Base-by-base conservation (phyloP, 2,113 vertebrate species). In the Mesembrinibis cayennensis region DNA sequence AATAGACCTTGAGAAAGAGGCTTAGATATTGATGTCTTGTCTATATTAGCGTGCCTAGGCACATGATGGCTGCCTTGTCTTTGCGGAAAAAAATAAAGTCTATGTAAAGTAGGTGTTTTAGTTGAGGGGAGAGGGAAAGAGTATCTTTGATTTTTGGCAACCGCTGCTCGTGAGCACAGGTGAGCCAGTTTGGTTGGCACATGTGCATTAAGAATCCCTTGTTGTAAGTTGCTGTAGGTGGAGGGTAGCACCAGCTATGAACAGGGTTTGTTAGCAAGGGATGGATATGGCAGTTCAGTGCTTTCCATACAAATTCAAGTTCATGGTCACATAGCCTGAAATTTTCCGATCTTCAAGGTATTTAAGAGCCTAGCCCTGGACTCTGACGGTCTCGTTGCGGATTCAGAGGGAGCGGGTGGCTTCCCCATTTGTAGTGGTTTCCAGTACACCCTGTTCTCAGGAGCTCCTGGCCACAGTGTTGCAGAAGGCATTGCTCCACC, bases 1-100 rank as follows among this genome's bases (percentile, higher is more conserved):
- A 97, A 98, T 96, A 96, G 96, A 96, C 97, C 96, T 93, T 97
- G 95, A 90, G 97, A 97, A 98, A 97, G 92, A 82, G 52, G 93
- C 47, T 92, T 88, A 91, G 89, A 95, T 84, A 80, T 87, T 81
- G 88, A 90, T 90, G 73, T 82, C 58, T 49, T 74, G 45, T 70
- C 45, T 86, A 52, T 81, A 38, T 87, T 77, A 82, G 49, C 1
- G 0, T 72, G 53, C 42, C 49, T 52, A 36, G 32, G 66, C n/a
- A 87, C 72, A 6, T 11, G 32, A 49, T 52, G 19, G 22, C 56
- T 90, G 59, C 74, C 66, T 82, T 69, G 49, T 79, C 62, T 88
- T 52, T 36, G 45, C 78, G 78, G 53, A 58, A 82, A 88, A 69
- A 62, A 85, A 40, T 4, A 6, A 55, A 63, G 8, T 58, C 30